A percentile compares a stretch with the other conserved stretches of the same genome.
These are phyloP conservation scores for Onychomys arenicola DNA, from an alignment of 2,797 vertebrate species.

Conservation along the genomic window DNA sequence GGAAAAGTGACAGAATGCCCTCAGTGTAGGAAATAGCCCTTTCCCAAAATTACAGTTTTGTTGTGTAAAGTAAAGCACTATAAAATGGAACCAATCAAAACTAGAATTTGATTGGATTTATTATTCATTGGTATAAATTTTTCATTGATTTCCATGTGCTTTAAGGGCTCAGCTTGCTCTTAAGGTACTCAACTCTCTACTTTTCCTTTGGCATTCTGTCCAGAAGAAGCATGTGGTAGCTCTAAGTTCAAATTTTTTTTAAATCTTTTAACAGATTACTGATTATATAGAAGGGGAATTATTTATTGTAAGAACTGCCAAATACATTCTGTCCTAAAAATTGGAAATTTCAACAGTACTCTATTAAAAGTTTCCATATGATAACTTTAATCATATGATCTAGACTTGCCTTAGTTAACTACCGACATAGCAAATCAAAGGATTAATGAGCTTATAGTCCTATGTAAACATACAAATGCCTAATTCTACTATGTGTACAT, in stretches of 20 bases:
- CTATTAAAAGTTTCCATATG: slow-evolving; percentile 80
- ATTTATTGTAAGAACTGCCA: slow-evolving; percentile 83
- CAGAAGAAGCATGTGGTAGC: slow-evolving; percentile 78
- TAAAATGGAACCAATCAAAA: slow-evolving; percentile 80
- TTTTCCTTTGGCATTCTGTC: slow-evolving; percentile 72
- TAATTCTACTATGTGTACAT: slow-evolving; percentile 87
- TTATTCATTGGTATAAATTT: slow-evolving; percentile 78
- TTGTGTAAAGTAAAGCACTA: slow-evolving; percentile 76
- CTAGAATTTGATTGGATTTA: slow-evolving; percentile 76
- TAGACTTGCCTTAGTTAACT: slow-evolving; percentile 82
- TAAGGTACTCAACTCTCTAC: slow-evolving; percentile 56
- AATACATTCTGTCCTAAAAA: slow-evolving; percentile 81
- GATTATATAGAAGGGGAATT: slow-evolving; percentile 73
- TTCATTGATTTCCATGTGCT: slow-evolving; percentile 73
- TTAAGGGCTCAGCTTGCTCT: slow-evolving; percentile 83
- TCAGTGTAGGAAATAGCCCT: slow-evolving; percentile 77
- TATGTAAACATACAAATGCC: slow-evolving; percentile 86
- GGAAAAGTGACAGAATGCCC: slow-evolving; percentile 75
- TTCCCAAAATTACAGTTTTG: slow-evolving; percentile 70
- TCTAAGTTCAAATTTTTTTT: slow-evolving; percentile 60
- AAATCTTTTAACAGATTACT: slow-evolving; percentile 69
- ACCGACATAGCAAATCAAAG: slow-evolving; percentile 83
- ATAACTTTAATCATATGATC: slow-evolving; percentile 78
- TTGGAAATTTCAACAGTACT: slow-evolving; percentile 70
- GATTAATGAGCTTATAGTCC: slow-evolving; percentile 84